A percentile compares a stretch with the other conserved stretches of the same genome.
These are phyloP conservation scores for Homarus gammarus DNA, from an alignment of 2,888 invertebrate species.

Conservation along the genomic window DNA sequence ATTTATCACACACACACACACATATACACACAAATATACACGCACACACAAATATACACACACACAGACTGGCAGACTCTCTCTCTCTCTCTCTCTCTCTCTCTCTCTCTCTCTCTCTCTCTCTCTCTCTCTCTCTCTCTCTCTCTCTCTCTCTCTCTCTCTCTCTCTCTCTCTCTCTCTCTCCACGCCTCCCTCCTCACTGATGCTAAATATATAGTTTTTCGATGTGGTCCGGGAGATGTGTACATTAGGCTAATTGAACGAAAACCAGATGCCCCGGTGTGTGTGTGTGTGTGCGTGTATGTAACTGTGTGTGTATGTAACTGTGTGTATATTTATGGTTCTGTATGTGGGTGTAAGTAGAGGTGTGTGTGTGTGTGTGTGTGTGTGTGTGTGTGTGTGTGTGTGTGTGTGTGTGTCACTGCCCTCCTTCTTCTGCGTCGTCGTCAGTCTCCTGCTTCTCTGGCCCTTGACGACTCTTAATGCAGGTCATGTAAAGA, in stretches of 20 bases:
- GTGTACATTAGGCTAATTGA: slow-evolving; percentile 63
- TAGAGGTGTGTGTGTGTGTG: not conserved
- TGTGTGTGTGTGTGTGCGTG: slow-evolving; percentile 42
- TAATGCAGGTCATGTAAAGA: not conserved
- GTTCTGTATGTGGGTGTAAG: not conserved
- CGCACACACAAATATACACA: too few relatives aligned
- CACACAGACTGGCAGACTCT: not conserved
- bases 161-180: too few relatives aligned
- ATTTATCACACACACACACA: too few relatives aligned
- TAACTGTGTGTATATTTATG: slow-evolving; percentile 35
- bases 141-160: slow-evolving; percentile 3
- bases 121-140: not conserved
- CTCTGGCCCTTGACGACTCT: too few relatives aligned
- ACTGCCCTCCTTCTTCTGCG: not conserved
- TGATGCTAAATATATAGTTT: slow-evolving; percentile 59
- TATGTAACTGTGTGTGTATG: slow-evolving; percentile 40
- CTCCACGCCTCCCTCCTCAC: slow-evolving; percentile 11
- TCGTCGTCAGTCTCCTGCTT: too few relatives aligned
- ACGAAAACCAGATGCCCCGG: slow-evolving; percentile 51
- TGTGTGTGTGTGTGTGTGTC: slow-evolving; percentile 7
- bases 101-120: not conserved
- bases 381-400: slow-evolving; percentile 13
- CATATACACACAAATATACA: too few relatives aligned
- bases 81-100: not conserved
- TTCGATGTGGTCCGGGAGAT: slow-evolving; percentile 52